Conservation (phyloP, 1,140 invertebrate genomes). For the Branchinecta lynchi region DNA sequence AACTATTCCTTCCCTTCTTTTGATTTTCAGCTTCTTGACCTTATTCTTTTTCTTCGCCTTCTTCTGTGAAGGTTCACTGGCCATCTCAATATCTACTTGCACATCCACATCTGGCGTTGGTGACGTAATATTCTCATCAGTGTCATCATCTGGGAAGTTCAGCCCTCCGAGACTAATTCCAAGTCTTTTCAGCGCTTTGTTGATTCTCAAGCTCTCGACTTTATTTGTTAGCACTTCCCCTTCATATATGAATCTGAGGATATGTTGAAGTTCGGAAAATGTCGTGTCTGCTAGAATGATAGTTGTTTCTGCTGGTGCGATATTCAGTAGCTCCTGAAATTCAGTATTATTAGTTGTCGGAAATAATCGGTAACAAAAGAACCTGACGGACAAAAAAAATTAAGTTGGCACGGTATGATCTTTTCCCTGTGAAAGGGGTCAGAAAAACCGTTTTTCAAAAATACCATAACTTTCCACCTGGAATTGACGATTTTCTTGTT, state of each 20-base stretch:
- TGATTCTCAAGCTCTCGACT: not conserved
- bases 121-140: too few relatives aligned
- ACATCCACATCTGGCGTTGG: too few relatives aligned
- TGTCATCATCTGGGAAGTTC: not conserved
- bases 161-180: not conserved
- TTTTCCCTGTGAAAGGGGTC: too few relatives aligned
- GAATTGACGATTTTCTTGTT: too few relatives aligned
- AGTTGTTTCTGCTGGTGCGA: not conserved
- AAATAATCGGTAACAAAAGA: too few relatives aligned
- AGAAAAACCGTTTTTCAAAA: too few relatives aligned
- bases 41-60: not conserved
- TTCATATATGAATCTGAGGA: not conserved
- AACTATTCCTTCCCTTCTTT: not conserved
- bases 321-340: not conserved
- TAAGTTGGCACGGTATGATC: too few relatives aligned
- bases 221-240: not conserved
- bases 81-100: not conserved
- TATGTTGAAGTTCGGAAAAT: not conserved
- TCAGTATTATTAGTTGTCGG: not conserved
- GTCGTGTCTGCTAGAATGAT: not conserved
- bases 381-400: too few relatives aligned
- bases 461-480: too few relatives aligned
- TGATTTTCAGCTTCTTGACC: constrained; percentile 3
- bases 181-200: not conserved
- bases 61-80: not conserved